Base-by-base conservation (phyloP, 1,140 invertebrate genomes). In the Dendroctonus valens region DNA sequence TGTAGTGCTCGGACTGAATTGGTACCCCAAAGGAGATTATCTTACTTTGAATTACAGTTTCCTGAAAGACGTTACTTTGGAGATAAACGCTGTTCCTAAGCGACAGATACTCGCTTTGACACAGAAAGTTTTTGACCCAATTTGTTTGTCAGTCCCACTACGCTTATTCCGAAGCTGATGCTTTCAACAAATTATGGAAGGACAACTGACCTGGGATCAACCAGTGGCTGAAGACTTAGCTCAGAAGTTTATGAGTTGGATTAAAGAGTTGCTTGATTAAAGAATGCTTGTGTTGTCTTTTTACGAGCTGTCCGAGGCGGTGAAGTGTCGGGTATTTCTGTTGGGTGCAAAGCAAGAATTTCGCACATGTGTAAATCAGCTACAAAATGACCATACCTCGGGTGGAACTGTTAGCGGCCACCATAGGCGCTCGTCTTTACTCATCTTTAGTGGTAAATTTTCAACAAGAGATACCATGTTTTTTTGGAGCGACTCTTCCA, bases 401-500 rank as follows among this genome's bases (percentile, higher is more conserved):
- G n/a, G 12, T 73, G 0, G 67, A 71, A 51, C 7, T 70, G 44
- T 41, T 70, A 59, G 67, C 55, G 6, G 65, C 68, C 11, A 50
- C 42, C 7, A 54, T 69, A 15, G 65, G 46, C 26, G 58, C 57
- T 38, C 9, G 63, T 51, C 58, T 63, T 37, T 60, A 67, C 37
- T 42, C n/a, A 12, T 46, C 12, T 53, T 26, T 68, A 12, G 59
- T 14, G 44, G 40, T 63, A 69, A 59, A 57, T 57, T 40, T 67
- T 7, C 11, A 65, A 12, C 46, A 12, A 7, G 57, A 68, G 26
- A 38, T 48, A n/a, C 37, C 61, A 40, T 46, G 50, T 37, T 52
- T 50, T 53, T 49, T 68, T 72, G 70, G 69, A 59, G 41, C 37
- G 69, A 72, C 51, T 75, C 75, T 0, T 71, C 71, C 14, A 77